Evolutionary conservation across 2,888 invertebrate species (phyloP), one percentile per base, ranked within the genome.

Genomic region (Cheilosia vernalis): DNA sequence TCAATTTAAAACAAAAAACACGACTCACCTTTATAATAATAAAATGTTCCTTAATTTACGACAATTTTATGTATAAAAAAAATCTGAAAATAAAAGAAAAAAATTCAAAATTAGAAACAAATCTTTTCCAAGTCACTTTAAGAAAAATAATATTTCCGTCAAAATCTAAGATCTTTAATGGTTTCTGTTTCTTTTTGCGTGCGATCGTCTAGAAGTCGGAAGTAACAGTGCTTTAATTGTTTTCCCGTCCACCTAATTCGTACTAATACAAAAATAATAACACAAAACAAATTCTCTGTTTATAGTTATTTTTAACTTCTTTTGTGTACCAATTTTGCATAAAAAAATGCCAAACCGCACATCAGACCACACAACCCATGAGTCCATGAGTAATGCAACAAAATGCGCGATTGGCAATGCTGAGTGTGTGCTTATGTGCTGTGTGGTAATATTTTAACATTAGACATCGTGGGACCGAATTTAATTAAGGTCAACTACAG

Each of bases 21-120:
- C 4, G 1, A 73, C 73, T 74, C 37, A 74, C 73, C 73, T 74
- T 64, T 74, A 17, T 64, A 37, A 30, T 19, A 58, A 73, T 73
- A 63, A 73, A 73, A 72, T 19, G 44, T 42, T 64, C 55, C 73
- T 53, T 72, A 61, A 61, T 72, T 61, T 61, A 51, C 53, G 51
- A 56, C 63, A 64, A 74, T 64, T 64, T 74, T 53, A 17, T 55
- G n/a, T 27, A 30, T 30, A 27, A 64, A 56, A 73, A 55, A 64
- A 64, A 61, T 63, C 72, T 63, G 61, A 15, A 74, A 74, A 33
- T 24, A 64, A 74, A 56, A 49, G n/a, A 64, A 63, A 56, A 63
- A 42, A 30, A 4, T 37, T 2, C 37, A 4, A 30, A 40, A 24
- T 60, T 69, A 56, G 5, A 30, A 55, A 15, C 30, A 33, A 27